phyloP scores from a whole-genome alignment of 23 tunicate genomes.

The Oikopleura vanhoeffeni region DNA sequence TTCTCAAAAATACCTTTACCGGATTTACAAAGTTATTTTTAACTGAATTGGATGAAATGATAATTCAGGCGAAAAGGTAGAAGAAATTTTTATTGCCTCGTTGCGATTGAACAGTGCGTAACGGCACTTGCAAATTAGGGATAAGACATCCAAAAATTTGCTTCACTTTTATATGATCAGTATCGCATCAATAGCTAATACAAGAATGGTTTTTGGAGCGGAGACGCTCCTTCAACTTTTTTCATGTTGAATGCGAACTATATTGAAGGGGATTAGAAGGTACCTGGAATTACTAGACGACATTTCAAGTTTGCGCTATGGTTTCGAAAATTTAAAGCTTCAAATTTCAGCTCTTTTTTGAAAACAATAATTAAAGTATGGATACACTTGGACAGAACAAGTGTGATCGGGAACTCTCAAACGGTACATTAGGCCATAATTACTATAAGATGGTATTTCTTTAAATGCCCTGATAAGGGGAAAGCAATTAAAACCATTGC shows the following conservation, averaged over 20 bases:
- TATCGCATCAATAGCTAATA: no score
- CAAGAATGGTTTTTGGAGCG: no score
- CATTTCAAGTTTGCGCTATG: not conserved
- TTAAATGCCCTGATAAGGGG: not conserved
- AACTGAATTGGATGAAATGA: not conserved
- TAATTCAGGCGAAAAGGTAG: no score
- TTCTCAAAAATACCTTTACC: not conserved
- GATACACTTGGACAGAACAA: not conserved
- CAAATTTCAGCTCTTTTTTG: not conserved
- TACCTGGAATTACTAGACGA: not conserved
- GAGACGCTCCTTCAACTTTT: not conserved
- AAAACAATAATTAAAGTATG: not conserved
- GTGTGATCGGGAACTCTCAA: not conserved
- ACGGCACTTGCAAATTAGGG: not conserved
- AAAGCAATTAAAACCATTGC: not conserved
- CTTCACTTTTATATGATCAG: not conserved
- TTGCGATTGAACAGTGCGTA: not conserved
- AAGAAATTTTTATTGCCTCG: not conserved
- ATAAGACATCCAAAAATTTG: not conserved
- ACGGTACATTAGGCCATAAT: not conserved
- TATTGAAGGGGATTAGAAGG: not conserved
- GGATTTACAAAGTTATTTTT: not conserved
- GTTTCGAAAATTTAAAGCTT: not conserved
- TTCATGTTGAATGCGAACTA: not conserved
- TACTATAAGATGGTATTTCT: not conserved